Percentiles rank a stretch among this genome's conserved stretches.
These are phyloP conservation scores for Bergia puertoricense DNA, from an alignment of 92 coral and sea anemone species.

Conservation along the genomic window DNA sequence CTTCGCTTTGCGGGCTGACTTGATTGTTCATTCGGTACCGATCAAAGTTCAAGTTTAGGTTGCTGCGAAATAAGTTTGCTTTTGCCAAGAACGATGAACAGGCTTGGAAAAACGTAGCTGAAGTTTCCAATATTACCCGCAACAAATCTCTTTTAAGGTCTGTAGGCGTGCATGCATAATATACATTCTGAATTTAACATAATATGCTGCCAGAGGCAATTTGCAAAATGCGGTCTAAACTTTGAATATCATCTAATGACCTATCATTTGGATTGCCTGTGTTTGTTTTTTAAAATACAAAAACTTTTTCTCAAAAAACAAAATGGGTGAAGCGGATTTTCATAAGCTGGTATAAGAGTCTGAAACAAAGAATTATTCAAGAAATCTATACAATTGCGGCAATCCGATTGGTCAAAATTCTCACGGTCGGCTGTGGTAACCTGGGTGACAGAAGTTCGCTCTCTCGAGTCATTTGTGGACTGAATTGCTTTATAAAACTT, in stretches of 20 bases:
- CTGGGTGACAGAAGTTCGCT: too few relatives aligned
- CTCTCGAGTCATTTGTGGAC: too few relatives aligned
- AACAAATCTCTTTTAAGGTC: neutral
- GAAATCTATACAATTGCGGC: too few relatives aligned
- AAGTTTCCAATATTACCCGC: too few relatives aligned
- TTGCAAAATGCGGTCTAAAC: neutral
- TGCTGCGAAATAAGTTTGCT: neutral
- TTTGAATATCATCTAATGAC: neutral
- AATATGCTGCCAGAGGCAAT: neutral
- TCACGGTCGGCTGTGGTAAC: too few relatives aligned
- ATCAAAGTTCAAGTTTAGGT: slow-evolving; percentile 4
- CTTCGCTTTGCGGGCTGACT: neutral
- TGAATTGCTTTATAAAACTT: too few relatives aligned
- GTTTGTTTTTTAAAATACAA: too few relatives aligned
- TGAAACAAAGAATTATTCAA: too few relatives aligned
- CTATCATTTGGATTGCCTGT: neutral
- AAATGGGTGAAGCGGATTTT: too few relatives aligned
- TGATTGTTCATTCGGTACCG: neutral
- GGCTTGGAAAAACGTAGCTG: neutral
- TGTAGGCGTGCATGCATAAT: neutral
- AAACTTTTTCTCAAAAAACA: neutral
- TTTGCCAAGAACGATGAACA: neutral
- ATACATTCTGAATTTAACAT: neutral
- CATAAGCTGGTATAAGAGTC: too few relatives aligned
- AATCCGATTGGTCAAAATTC: too few relatives aligned